Evolutionary conservation across 1,140 invertebrate genomes (phyloP), one percentile per base, ranked within the genome.

Genomic region (Arctopsyche grandis): DNA sequence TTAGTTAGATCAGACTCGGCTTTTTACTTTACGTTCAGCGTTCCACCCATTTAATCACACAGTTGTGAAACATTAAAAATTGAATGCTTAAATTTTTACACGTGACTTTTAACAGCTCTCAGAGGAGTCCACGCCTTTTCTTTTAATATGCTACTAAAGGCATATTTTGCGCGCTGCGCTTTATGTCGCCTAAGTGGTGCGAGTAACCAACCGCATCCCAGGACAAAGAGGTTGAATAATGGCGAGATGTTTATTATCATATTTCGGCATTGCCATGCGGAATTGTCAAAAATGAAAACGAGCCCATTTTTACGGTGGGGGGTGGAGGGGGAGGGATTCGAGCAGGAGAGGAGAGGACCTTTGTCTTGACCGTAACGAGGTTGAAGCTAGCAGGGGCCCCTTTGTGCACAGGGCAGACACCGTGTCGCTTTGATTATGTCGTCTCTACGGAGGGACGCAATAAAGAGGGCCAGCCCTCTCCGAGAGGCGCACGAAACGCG

Each of bases 341-440:
- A 1, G 7, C 29, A 38, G 29, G 29, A 38, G 29, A n/a, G n/a
- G n/a, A 10, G 44, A 63, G 56, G 48, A 75, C 63, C 73, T 81
- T 81, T 79, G 77, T 79, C 77, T 79, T 77, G 77, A 66, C 80
- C 63, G 77, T 81, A 81, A 81, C 74, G 77, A 81, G 75, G 79
- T 80, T 69, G 24, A 58, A 16, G 73, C 73, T 38, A 44, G 73
- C 66, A 46, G 75, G 77, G 70, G 52, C 9, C 56, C 74, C 77
- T 81, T 79, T 81, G 76, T 81, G 29, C 71, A 48, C 9, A 22
- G 63, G 10, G 71, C 22, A 48, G 43, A 74, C 29, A 74, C 79
- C 69, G 58, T 75, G 80, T 81, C 78, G 78, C 75, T 75, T 74
- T 81, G 80, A 81, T 81, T 81, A 79, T 71, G 75, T 79, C 80